Evolutionary conservation across 2,888 invertebrate species (phyloP).

Genomic region (Scaptomyza flava): DNA sequence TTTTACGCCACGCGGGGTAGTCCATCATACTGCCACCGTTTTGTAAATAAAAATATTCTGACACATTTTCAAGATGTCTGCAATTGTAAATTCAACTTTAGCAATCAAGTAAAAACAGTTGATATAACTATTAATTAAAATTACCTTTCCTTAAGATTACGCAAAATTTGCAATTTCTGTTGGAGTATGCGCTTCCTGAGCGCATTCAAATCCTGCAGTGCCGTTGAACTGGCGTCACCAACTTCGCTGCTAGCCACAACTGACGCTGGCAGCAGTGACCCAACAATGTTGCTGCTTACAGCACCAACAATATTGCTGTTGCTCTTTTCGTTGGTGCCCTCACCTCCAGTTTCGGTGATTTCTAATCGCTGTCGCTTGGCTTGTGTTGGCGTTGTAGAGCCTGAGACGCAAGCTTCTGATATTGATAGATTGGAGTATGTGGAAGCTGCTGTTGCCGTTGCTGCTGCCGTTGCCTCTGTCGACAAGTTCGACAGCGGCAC

Average conservation of each 20-base stretch:
- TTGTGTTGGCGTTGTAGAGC: slow-evolving; percentile 52
- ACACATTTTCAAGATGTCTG: slow-evolving; percentile 90
- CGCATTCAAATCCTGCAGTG: slow-evolving; percentile 84
- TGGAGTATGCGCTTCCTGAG: slow-evolving; percentile 89
- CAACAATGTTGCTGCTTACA: slow-evolving; percentile 66
- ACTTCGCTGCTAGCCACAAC: slow-evolving; percentile 69
- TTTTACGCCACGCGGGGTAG: slow-evolving; percentile 92
- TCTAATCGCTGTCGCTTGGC: slow-evolving; percentile 75
- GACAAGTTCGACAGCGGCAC: slow-evolving; percentile 76
- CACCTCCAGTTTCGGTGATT: slow-evolving; percentile 36
- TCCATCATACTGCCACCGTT: slow-evolving; percentile 95
- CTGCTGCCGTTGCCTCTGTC: slow-evolving; percentile 71
- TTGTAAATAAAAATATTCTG: slow-evolving; percentile 94
- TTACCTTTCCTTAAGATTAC: slow-evolving; percentile 88
- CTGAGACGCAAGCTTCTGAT: slow-evolving; percentile 46
- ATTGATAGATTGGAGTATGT: slow-evolving; percentile 29
- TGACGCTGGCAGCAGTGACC: slow-evolving; percentile 77
- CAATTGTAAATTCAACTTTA: slow-evolving; percentile 12
- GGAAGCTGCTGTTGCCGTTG: slow-evolving; percentile 46
- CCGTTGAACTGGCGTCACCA: slow-evolving; percentile 62
- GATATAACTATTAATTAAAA: not conserved
- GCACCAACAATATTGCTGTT: slow-evolving; percentile 63
- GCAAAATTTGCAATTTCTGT: slow-evolving; percentile 89
- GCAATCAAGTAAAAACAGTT: not conserved
- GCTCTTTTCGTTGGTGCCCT: slow-evolving; percentile 17